Evolutionary conservation across 2,113 vertebrate genomes (phyloP).

Genomic region (Electrona antarctica): DNA sequence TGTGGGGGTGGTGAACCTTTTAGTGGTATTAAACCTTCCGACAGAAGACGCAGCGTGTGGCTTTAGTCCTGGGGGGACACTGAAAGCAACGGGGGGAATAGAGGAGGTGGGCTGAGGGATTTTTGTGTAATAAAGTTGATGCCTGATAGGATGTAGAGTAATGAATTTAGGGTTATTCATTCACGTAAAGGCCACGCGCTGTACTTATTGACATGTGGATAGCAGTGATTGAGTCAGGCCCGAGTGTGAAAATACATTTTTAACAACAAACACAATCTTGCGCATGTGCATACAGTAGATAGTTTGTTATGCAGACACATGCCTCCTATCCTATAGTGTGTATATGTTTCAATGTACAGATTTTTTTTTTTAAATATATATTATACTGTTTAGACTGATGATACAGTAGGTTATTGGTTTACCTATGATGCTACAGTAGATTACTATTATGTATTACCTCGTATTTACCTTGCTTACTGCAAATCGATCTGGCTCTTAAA

Average conservation of each 20-base stretch:
- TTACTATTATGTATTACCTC: no score
- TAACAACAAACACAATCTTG: slow-evolving; percentile 5
- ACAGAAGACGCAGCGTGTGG: slow-evolving; percentile 23
- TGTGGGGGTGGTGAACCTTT: slow-evolving; percentile 59
- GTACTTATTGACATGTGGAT: slow-evolving; percentile 38
- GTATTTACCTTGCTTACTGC: no score
- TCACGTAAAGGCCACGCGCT: slow-evolving; percentile 51
- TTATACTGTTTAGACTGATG: no score
- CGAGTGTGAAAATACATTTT: slow-evolving; percentile 12
- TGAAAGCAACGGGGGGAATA: background rate
- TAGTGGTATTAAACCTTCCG: slow-evolving; percentile 72
- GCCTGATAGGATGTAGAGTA: slow-evolving; percentile 55
- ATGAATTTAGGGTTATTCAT: slow-evolving; percentile 60
- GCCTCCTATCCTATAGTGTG: no score
- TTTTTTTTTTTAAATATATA: no score
- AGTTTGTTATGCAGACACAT: no score
- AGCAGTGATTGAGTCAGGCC: slow-evolving; percentile 30
- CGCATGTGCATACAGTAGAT: no score
- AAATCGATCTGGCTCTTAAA: no score
- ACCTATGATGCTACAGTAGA: no score
- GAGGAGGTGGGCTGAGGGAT: slow-evolving; percentile 29
- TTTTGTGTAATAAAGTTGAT: slow-evolving; percentile 55
- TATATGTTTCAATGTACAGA: no score
- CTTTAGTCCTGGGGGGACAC: slow-evolving; percentile 13
- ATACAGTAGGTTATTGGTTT: no score